phyloP scores from a whole-genome alignment of 2,797 vertebrate species.

The Tarsius wallacei region DNA sequence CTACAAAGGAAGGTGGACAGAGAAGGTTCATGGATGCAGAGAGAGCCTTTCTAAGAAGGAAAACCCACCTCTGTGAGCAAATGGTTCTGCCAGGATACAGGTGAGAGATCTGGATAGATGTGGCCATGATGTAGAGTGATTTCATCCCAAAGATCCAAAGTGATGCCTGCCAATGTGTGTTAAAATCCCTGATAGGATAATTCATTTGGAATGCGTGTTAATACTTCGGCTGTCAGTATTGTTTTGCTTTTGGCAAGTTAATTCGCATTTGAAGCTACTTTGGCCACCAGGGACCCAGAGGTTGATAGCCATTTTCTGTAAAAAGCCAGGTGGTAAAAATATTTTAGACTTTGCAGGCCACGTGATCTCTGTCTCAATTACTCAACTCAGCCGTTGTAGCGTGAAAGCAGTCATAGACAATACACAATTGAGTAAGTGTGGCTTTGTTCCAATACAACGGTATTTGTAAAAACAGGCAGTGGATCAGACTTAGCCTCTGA shows the following conservation, averaged over 20 bases:
- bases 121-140: background rate
- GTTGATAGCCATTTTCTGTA: background rate
- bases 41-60: background rate
- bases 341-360: background rate
- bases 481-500: background rate
- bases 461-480: background rate
- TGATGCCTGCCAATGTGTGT: background rate
- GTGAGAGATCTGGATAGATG: background rate
- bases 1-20: background rate
- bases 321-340: background rate
- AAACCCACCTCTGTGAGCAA: background rate
- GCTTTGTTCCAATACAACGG: background rate
- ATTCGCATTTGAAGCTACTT: constrained; percentile 13
- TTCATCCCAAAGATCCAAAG: background rate
- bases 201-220: background rate
- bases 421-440: background rate
- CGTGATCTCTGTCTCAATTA: background rate
- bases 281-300: background rate
- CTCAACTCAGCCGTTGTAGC: background rate
- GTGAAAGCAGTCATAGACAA: background rate
- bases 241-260: background rate
- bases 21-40: background rate
- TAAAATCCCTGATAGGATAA: background rate
- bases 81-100: background rate
- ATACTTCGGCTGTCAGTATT: background rate